Percentiles rank a stretch among this genome's conserved stretches.
phyloP scores from a whole-genome alignment of 2,888 invertebrate species.

The Dynastes hyllus region DNA sequence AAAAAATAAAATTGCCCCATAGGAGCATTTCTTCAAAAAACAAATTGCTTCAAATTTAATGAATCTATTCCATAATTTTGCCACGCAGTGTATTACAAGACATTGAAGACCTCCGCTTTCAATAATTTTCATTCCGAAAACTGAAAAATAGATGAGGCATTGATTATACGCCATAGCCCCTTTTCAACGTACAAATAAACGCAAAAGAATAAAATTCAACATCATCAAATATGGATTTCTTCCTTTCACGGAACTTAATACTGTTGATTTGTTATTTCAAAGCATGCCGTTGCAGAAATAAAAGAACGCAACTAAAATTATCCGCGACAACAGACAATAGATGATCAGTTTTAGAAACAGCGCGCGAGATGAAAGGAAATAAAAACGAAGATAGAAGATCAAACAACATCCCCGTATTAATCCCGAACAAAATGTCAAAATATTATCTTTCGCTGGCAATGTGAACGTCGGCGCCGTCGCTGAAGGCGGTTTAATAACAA shows the following conservation, averaged over 20 bases:
- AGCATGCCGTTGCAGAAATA: conserved; percentile 3
- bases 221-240: no score
- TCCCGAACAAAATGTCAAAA: conserved; percentile 16
- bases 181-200: no score
- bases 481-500: conserved; percentile 43
- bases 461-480: conserved; percentile 32
- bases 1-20: no score
- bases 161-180: no score
- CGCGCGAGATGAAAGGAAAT: not conserved
- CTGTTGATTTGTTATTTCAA: conserved; percentile 10
- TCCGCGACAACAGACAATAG: conserved; percentile 13
- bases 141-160: no score
- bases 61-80: no score
- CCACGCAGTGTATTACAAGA: no score
- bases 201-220: no score
- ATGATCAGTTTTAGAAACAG: conserved; percentile 5
- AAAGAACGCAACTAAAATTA: conserved; percentile 8
- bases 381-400: conserved; percentile 28
- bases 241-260: not conserved
- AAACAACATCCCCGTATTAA: conserved; percentile 37
- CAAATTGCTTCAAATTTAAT: no score
- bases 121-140: no score
- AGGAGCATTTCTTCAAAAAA: no score
- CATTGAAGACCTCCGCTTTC: no score
- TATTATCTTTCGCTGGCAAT: conserved; percentile 26